Evolutionary conservation across 2,113 vertebrate genomes (phyloP), one percentile per base, ranked within the genome.

Genomic region (Phylloscopus trochiloides): DNA sequence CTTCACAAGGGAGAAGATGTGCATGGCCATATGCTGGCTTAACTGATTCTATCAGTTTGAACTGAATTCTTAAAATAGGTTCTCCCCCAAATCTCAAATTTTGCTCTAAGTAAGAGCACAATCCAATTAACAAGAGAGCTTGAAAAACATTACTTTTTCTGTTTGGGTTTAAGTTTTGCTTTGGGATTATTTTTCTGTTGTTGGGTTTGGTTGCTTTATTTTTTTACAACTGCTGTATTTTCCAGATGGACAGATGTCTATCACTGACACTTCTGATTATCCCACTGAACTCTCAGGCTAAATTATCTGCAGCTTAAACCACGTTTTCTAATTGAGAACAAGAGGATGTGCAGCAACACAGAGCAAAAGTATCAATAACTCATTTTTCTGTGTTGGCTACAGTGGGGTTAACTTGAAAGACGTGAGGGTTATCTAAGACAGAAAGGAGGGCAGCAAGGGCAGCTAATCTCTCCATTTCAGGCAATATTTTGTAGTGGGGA

Each of bases 401-500:
- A 22, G 51, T 51, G 51, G 38, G 40, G 40, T 88, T 97, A 92
- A 86, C 19, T 51, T 77, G 17, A 93, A 79, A 94, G 63, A 85
- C 78, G 77, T 0, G 2, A 88, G n/a, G 29, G 34, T 95, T 95
- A 95, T 88, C 83, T 83, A 47, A 45, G 85, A 43, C 51, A 73
- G 62, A 75, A 92, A 68, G 65, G 61, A 94, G 36, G 82, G 65
- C 31, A 91, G 38, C 42, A 45, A 81, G 26, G 72, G 32, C 50
- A 95, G 90, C 57, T 95, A 72, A 96, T 91, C 88, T 95, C 89
- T 71, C 79, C 25, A 65, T 65, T 93, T 96, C 91, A 96, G 88
- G 70, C 76, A 88, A 10, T 61, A 62, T 51, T 93, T 86, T 72
- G 54, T 12, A 67, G 38, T 28, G 10, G 1, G 38, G 22, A 50